phyloP scores from a whole-genome alignment of 2,797 vertebrate genomes.

The Pelobates cultripes region DNA sequence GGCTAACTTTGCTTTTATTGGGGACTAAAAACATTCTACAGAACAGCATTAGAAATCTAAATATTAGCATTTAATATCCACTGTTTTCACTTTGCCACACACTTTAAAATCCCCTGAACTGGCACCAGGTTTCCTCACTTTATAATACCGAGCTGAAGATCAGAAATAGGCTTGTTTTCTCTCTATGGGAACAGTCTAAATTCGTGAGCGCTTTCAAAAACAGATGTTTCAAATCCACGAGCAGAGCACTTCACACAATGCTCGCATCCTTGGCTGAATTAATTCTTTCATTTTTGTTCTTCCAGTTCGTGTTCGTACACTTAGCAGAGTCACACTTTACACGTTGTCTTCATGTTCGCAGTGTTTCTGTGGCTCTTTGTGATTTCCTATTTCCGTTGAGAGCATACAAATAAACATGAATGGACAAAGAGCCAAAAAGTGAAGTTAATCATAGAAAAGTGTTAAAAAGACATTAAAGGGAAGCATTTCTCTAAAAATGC shows the following conservation, averaged over 20 bases:
- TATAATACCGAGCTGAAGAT: constrained; percentile 32
- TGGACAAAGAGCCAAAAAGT: no score
- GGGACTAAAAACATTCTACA: not conserved
- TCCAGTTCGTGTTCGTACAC: constrained; percentile 39
- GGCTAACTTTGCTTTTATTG: no score
- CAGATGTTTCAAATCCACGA: constrained; percentile 46
- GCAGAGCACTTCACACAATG: constrained; percentile 23
- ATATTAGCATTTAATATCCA: not conserved
- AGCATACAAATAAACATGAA: not conserved
- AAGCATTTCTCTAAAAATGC: no score
- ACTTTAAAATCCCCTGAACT: constrained; percentile 34
- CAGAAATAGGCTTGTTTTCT: constrained; percentile 35
- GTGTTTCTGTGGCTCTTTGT: not conserved
- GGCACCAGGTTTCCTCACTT: constrained; percentile 26
- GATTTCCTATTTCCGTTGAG: not conserved
- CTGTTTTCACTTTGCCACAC: constrained; percentile 33
- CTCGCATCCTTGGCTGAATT: constrained; percentile 44
- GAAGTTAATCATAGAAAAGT: no score
- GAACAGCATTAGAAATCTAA: not conserved
- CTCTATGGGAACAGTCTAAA: constrained; percentile 44
- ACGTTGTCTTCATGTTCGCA: not conserved
- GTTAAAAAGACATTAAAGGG: no score
- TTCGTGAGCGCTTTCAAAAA: constrained; percentile 45
- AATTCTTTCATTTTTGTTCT: constrained; percentile 33
- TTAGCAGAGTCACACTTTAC: not conserved